Evolutionary conservation across 1,140 invertebrate genomes (phyloP), one percentile per base, ranked within the genome.

Genomic region (Homalodisca vitripennis): DNA sequence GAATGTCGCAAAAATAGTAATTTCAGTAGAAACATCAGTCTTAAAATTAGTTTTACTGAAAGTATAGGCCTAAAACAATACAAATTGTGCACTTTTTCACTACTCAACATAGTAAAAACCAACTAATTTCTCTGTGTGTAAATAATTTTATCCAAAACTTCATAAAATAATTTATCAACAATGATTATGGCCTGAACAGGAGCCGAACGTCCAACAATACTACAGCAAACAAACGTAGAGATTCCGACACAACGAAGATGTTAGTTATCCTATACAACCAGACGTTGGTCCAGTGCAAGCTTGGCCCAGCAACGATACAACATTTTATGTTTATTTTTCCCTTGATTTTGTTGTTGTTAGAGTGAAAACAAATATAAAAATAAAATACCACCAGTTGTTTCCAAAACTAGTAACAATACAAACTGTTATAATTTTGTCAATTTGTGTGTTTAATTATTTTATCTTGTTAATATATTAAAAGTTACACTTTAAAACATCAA

Each of bases 1-100:
- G 24, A 66, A 24, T 66, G 63, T 46, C 63, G 41, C 63, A 66
- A 66, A 66, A 66, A 66, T 66, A 66, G 41, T 41, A 46, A 46
- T 66, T 63, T 32, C 60, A 63, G 60, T 63, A 63, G 60, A 63
- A 63, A 63, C 60, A 63, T 63, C 60, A 63, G 60, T 63, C 60
- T 63, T 63, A 63, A 63, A 63, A 29, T 32, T 29, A 32, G 29
- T 63, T 63, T 63, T 32, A 63, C 60, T 63, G 31, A 63, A 63
- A 63, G 60, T 32, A 63, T 63, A 63, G 60, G 60, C 60, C 60
- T 31, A 63, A 63, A 63, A 63, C 60, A 63, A 63, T 63, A 63
- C 29, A 29, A n/a, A 63, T 29, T 63, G 29, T 29, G 60, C 31
- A 17, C n/a, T n/a, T 31, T 63, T 63, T 14, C 27, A 20, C 30